A percentile compares a stretch with the other conserved stretches of the same genome.
These are phyloP conservation scores for Pongo pygmaeus DNA, from an alignment of 2,113 vertebrate species.

Conservation along the genomic window DNA sequence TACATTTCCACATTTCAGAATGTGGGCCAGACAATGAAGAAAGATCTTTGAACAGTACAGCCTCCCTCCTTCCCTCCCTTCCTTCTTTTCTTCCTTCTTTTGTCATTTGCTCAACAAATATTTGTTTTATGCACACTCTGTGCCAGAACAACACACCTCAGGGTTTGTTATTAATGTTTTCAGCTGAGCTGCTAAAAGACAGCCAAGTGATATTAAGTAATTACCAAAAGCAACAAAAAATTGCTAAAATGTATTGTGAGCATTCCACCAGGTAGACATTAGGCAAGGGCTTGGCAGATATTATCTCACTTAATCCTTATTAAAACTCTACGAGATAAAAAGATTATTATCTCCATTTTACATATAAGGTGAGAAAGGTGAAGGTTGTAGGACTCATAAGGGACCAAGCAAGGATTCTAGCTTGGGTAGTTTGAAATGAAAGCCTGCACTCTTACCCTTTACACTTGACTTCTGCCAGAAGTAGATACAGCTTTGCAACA, in stretches of 20 bases:
- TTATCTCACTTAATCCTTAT: not conserved
- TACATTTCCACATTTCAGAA: not conserved
- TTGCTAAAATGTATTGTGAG: not conserved
- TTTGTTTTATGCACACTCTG: not conserved
- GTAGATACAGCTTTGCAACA: not conserved
- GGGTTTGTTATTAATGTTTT: not conserved
- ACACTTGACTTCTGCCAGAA: not conserved
- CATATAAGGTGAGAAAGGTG: not conserved
- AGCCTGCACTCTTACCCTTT: not conserved
- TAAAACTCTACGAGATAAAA: not conserved
- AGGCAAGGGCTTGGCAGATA: not conserved
- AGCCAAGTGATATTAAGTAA: conserved; percentile 27
- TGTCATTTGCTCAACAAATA: not conserved
- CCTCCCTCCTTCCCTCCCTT: no score
- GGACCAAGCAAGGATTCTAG: not conserved
- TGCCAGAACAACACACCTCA: not conserved
- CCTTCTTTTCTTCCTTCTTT: not conserved
- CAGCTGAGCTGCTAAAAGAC: not conserved
- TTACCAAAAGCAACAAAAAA: conserved; percentile 10
- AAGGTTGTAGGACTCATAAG: not conserved
- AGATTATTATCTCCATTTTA: not conserved
- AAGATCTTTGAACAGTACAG: not conserved
- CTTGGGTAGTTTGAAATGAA: not conserved
- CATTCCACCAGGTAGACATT: not conserved
- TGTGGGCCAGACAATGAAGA: not conserved